Evolutionary conservation across 2,797 vertebrate genomes (phyloP).

Genomic region (Merluccius polli): DNA sequence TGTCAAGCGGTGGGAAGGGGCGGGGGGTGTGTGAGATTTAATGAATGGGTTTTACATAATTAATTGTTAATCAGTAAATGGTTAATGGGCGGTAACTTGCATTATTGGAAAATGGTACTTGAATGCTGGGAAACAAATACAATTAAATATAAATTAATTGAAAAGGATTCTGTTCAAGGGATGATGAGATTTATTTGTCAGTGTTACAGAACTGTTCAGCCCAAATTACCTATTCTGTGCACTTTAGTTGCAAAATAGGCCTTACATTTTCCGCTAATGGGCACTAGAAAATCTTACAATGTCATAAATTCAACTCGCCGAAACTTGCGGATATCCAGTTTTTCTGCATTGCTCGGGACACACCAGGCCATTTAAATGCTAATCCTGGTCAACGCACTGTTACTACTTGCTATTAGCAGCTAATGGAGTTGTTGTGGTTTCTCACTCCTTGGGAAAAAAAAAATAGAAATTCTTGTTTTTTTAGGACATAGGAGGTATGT

Average conservation of each 20-base stretch:
- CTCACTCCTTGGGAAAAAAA: conserved; percentile 1
- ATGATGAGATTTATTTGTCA: not conserved
- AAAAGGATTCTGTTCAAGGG: not conserved
- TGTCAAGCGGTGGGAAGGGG: not conserved
- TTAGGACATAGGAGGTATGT: conserved; percentile 2
- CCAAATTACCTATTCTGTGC: not conserved
- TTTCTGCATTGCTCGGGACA: conserved; percentile 19
- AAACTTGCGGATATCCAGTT: conserved; percentile 21
- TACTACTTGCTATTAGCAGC: conserved; percentile 48
- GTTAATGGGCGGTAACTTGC: not conserved
- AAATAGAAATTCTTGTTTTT: not conserved
- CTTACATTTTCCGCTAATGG: conserved; percentile 1
- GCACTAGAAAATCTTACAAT: conserved; percentile 4
- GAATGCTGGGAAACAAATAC: not conserved
- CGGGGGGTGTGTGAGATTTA: not conserved
- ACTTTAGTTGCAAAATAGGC: not conserved
- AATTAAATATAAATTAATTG: conserved; percentile 1
- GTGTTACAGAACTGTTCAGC: not conserved
- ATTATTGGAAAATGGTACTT: not conserved
- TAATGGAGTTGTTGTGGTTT: conserved; percentile 47
- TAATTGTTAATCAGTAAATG: conserved; percentile 10
- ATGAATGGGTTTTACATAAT: not conserved
- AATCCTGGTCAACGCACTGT: conserved; percentile 41
- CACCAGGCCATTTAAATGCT: conserved; percentile 55
- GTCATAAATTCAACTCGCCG: conserved; percentile 18